phyloP scores from a whole-genome alignment of 2,113 vertebrate genomes.

The Falcunculus frontatus region DNA sequence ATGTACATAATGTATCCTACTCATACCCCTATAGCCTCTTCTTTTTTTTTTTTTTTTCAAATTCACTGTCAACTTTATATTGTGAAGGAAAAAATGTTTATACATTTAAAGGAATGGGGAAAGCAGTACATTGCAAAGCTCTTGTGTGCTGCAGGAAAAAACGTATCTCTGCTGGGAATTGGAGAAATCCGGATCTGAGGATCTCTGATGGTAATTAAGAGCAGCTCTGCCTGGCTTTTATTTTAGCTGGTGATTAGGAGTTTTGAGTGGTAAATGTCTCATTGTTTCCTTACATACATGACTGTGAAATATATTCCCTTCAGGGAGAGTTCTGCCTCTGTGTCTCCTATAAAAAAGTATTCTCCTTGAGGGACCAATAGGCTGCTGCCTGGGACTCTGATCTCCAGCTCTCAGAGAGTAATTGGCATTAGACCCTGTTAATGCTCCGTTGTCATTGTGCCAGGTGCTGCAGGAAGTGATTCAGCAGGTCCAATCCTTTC shows the following conservation, averaged over 20 bases:
- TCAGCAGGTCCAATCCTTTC: not conserved
- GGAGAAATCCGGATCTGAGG: not conserved
- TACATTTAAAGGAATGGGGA: not conserved
- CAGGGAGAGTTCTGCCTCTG: not conserved
- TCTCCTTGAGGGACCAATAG: not conserved
- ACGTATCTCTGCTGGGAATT: not conserved
- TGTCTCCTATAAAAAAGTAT: not conserved
- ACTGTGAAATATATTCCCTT: not conserved
- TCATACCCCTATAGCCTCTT: not conserved
- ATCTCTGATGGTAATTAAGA: not conserved
- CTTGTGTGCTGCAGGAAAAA: not conserved
- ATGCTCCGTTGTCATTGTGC: not conserved
- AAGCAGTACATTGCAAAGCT: not conserved
- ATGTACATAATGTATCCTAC: too few species aligned
- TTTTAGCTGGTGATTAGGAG: not conserved
- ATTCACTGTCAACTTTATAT: not conserved
- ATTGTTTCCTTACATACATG: not conserved
- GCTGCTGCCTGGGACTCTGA: not conserved
- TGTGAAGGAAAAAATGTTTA: not conserved
- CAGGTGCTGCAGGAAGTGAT: conserved; percentile 38
- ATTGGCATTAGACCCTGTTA: not conserved
- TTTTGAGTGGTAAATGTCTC: not conserved
- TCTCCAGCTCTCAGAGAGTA: not conserved
- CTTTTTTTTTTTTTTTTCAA: not conserved
- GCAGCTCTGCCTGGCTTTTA: not conserved